Percentiles rank a stretch among this genome's conserved stretches.
phyloP scores from a whole-genome alignment of 2,888 invertebrate species.

The Parnassius mnemosyne region DNA sequence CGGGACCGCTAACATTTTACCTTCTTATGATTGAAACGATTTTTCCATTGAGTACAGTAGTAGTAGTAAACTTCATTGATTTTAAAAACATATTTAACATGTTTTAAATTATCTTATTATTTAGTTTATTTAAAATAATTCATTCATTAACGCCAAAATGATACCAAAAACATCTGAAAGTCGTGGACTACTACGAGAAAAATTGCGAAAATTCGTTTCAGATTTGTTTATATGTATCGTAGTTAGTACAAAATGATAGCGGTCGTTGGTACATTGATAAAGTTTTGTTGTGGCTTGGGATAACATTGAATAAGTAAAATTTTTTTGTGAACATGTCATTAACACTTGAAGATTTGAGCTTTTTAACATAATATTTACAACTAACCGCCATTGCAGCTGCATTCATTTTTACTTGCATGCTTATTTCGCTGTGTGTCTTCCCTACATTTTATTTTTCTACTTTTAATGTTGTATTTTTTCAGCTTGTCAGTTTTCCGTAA shows the following conservation, averaged over 20 bases:
- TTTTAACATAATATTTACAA: constrained; percentile 47
- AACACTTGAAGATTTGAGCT: constrained; percentile 48
- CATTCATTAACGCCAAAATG: too few relatives aligned
- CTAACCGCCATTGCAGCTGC: constrained; percentile 71
- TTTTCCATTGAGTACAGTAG: too few relatives aligned
- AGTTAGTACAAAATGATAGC: constrained; percentile 46
- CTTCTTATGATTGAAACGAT: neutral
- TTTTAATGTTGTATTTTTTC: constrained; percentile 35
- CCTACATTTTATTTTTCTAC: constrained; percentile 30
- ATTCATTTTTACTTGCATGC: constrained; percentile 49
- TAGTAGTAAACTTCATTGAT: too few relatives aligned
- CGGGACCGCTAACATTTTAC: constrained; percentile 45
- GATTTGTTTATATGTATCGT: too few relatives aligned
- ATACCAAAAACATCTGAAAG: too few relatives aligned
- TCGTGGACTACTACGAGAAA: too few relatives aligned
- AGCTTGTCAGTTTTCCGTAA: constrained; percentile 40
- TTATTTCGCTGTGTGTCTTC: constrained; percentile 35
- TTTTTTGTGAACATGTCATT: constrained; percentile 46
- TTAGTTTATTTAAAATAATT: too few relatives aligned
- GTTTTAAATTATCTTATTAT: too few relatives aligned
- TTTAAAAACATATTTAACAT: too few relatives aligned
- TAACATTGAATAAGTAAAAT: constrained; percentile 48
- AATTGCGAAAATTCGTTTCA: too few relatives aligned
- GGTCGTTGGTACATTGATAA: constrained; percentile 46
- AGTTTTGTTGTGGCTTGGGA: constrained; percentile 80